phyloP scores from a whole-genome alignment of 2,113 vertebrate genomes.

The Amphiprion percula region DNA sequence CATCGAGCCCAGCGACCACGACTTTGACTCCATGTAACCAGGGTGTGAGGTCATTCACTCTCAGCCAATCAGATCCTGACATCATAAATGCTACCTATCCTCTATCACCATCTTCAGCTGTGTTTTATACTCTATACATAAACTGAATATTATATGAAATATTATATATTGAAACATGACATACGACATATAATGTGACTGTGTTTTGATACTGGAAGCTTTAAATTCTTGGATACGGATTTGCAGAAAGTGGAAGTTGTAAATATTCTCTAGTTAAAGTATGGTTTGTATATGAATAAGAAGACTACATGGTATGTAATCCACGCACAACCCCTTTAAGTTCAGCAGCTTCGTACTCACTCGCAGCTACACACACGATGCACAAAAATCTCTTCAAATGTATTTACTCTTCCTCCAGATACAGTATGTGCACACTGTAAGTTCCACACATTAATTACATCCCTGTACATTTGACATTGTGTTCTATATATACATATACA shows the following conservation, averaged over 20 bases:
- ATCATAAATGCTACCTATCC: slow-evolving; percentile 75
- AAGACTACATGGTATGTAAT: slow-evolving; percentile 63
- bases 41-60: slow-evolving; percentile 12
- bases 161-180: slow-evolving; percentile 77
- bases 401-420: slow-evolving; percentile 29
- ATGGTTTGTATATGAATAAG: slow-evolving; percentile 57
- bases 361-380: slow-evolving; percentile 26
- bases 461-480: slow-evolving; percentile 80
- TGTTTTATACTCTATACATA: slow-evolving; percentile 79
- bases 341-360: slow-evolving; percentile 61
- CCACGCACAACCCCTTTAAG: slow-evolving; percentile 68
- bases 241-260: slow-evolving; percentile 62
- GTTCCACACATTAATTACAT: slow-evolving; percentile 57
- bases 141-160: slow-evolving; percentile 69
- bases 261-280: slow-evolving; percentile 74
- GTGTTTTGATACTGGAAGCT: slow-evolving; percentile 86
- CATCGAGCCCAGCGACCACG: slow-evolving; percentile 89
- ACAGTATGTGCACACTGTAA: slow-evolving; percentile 38
- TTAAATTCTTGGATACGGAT: slow-evolving; percentile 73
- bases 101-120: slow-evolving; percentile 70
- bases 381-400: slow-evolving; percentile 46
- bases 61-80: slow-evolving; percentile 59
- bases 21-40: slow-evolving; percentile 92
- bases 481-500: slow-evolving; percentile 67
- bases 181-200: slow-evolving; percentile 66